Evolutionary conservation across 2,113 vertebrate species (phyloP), one percentile per base, ranked within the genome.

Genomic region (Xenus cinereus): DNA sequence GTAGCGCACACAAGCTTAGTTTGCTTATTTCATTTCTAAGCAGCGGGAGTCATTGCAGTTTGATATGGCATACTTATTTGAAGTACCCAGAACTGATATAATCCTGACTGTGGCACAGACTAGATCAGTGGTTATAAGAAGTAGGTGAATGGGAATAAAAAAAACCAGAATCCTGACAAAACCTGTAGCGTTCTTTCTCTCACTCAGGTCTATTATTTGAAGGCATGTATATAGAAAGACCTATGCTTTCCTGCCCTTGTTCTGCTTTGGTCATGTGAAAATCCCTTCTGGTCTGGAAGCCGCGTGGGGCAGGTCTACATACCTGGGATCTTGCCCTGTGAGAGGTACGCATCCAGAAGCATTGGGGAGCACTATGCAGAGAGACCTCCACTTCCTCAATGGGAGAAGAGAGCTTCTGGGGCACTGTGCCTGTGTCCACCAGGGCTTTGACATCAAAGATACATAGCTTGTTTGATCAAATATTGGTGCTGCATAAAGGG

Each of bases 341-440:
- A 33, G 28, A 63, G 18, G 17, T 26, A 30, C 15, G 15, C 21
- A 15, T n/a, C 35, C 9, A 46, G 33, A 37, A 39, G 5, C 23
- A 15, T 0, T 22, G 51, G 26, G 39, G 9, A n/a, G 2, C 22
- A 37, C 19, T 0, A 0, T 26, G 14, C 14, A 76, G 16, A 15
- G 51, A 35, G 11, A 35, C 24, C 9, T 72, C 22, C 26, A 11
- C 12, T 60, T 77, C 53, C 13, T 41, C 24, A 6, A 1, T 21
- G 39, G 30, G 24, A 68, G 7, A 14, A 56, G 51, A 66, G 10
- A 10, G 9, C 16, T 72, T 33, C 63, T 54, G 67, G 24, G 46
- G 7, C 20, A 48, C 27, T 10, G 8, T 18, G 12, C 30, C 27
- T 53, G 17, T 60, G 50, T 53, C 33, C 33, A 39, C 7, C 23